A percentile compares a stretch with the other conserved stretches of the same genome.
Evolutionary conservation across 2,888 invertebrate genomes (phyloP).

Genomic region (Dendrolimus pini): DNA sequence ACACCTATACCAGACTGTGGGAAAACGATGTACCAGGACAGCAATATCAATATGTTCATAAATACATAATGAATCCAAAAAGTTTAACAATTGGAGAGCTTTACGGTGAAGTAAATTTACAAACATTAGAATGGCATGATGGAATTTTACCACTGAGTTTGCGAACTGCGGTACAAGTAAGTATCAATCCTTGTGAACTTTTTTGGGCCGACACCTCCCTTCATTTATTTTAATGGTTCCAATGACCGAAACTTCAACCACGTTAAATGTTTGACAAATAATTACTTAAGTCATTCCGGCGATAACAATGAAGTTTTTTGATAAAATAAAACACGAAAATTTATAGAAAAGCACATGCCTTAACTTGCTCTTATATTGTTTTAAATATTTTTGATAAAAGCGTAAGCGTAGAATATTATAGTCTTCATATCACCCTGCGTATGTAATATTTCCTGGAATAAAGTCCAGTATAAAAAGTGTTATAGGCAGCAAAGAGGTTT

Average conservation of each 20-base stretch:
- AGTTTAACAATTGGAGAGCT: slow-evolving; percentile 91
- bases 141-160: slow-evolving; percentile 82
- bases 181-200: not conserved
- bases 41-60: slow-evolving; percentile 83
- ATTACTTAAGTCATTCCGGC: too few species aligned
- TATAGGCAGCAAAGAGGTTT: too few species aligned
- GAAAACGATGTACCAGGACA: slow-evolving; percentile 76
- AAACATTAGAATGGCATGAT: slow-evolving; percentile 94
- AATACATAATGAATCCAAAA: slow-evolving; percentile 92
- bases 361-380: too few species aligned
- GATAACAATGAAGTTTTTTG: too few species aligned
- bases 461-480: too few species aligned
- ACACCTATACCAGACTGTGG: slow-evolving; percentile 81
- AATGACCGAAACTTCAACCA: not conserved
- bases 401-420: too few species aligned
- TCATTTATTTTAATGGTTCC: not conserved
- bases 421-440: too few species aligned
- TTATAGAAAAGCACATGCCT: too few species aligned
- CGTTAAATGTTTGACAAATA: not conserved
- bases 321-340: too few species aligned
- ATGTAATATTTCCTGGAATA: too few species aligned
- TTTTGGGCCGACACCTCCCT: not conserved
- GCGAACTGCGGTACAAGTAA: slow-evolving; percentile 63
- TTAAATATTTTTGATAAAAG: too few species aligned
- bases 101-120: slow-evolving; percentile 89